phyloP scores from a whole-genome alignment of 1,140 invertebrate genomes.

The Orius laevigatus region DNA sequence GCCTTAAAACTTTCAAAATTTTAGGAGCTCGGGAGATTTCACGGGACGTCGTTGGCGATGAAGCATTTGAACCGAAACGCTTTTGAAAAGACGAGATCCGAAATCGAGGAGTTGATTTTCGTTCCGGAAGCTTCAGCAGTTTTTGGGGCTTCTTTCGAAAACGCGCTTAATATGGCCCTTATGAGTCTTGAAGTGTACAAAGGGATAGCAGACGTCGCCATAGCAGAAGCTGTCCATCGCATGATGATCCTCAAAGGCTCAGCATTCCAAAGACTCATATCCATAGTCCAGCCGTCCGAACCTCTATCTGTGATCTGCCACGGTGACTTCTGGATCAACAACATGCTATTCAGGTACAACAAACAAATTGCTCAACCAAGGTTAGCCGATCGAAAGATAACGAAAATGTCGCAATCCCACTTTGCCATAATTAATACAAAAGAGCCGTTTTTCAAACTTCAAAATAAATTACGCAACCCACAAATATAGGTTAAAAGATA shows the following conservation, averaged over 20 bases:
- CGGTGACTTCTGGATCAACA: conserved; percentile 37
- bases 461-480: no score
- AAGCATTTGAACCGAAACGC: conserved; percentile 24
- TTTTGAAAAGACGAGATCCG: conserved; percentile 18
- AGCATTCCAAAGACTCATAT: conserved; percentile 14
- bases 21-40: conserved; percentile 32
- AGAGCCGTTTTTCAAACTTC: no score
- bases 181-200: conserved; percentile 14
- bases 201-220: conserved; percentile 18
- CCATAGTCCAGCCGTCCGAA: conserved; percentile 13
- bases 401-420: no score
- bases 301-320: conserved; percentile 24
- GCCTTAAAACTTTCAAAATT: no score
- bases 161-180: conserved; percentile 18
- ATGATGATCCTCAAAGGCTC: conserved; percentile 14
- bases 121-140: conserved; percentile 19
- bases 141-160: conserved; percentile 24
- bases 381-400: no score
- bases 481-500: no score
- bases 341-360: conserved; percentile 31
- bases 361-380: no score
- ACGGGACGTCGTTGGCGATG: conserved; percentile 34
- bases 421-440: no score
- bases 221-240: conserved; percentile 19
- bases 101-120: conserved; percentile 17